These are phyloP conservation scores for Rhinoderma darwinii DNA, from an alignment of 2,113 vertebrate species.

Conservation along the genomic window DNA sequence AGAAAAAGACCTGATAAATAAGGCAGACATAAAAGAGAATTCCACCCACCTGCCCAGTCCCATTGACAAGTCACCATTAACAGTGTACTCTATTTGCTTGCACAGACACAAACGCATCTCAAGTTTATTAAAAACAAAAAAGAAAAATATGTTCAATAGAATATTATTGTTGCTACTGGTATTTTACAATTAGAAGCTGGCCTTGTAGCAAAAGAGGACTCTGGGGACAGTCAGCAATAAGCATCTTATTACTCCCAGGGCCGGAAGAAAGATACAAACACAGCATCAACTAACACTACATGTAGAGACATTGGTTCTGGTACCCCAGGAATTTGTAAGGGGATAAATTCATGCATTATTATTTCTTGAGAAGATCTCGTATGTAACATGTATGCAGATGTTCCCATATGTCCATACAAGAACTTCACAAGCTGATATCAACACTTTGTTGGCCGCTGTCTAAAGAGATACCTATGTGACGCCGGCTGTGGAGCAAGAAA, in stretches of 20 bases:
- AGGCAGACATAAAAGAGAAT: background rate
- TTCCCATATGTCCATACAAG: background rate
- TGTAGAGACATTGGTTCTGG: background rate
- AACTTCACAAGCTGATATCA: background rate
- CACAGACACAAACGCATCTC: background rate
- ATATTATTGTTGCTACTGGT: background rate
- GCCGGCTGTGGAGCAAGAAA: background rate
- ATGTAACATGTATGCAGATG: background rate
- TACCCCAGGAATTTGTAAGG: background rate
- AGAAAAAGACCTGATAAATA: background rate
- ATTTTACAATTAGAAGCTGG: background rate
- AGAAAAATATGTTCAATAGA: background rate
- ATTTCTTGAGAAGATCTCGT: background rate
- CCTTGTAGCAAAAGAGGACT: background rate
- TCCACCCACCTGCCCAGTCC: background rate
- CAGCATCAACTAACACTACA: background rate
- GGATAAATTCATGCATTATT: background rate
- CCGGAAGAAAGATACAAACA: slow-evolving; percentile 2
- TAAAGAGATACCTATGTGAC: background rate
- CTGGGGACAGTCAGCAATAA: slow-evolving; percentile 26
- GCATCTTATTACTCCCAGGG: slow-evolving; percentile 19
- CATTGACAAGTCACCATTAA: background rate
- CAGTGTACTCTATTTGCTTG: background rate
- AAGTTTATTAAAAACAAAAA: background rate
- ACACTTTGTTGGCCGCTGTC: background rate